Conservation (phyloP, 2,888 invertebrate species). For the Erannis defoliaria region DNA sequence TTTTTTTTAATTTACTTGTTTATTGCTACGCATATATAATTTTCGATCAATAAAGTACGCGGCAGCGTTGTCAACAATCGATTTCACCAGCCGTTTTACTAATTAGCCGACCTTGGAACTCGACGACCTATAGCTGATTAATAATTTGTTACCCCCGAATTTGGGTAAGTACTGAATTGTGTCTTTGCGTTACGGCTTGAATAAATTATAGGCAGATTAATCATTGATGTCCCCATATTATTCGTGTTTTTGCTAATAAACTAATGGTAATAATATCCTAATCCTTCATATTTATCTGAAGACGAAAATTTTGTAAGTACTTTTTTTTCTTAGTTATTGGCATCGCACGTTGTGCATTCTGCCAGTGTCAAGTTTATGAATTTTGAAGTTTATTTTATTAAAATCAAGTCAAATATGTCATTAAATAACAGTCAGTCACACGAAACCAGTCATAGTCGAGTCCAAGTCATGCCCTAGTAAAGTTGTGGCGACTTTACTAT, state of each 20-base stretch:
- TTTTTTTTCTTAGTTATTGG: no score
- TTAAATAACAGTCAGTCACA: no score
- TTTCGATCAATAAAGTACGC: constrained; percentile 13
- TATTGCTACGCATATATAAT: not conserved
- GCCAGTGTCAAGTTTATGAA: no score
- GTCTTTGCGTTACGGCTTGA: constrained; percentile 8
- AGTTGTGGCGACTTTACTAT: no score
- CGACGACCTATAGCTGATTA: constrained; percentile 40
- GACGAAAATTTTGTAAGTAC: no score
- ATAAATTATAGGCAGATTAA: constrained; percentile 12
- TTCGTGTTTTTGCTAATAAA: not conserved
- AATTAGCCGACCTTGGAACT: constrained; percentile 43
- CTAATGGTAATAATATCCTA: not conserved
- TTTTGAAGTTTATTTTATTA: no score
- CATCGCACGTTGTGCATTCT: no score
- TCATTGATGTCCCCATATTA: not conserved
- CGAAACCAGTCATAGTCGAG: no score
- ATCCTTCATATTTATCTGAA: no score
- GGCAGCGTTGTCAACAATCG: constrained; percentile 37
- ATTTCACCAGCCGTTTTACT: constrained; percentile 26
- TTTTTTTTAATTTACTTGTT: not conserved
- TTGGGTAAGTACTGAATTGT: constrained; percentile 8
- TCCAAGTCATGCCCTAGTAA: no score
- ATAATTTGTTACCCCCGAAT: constrained; percentile 35
- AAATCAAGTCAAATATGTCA: no score